Conservation (phyloP, 2,113 vertebrate species). For the Mesitornis unicolor region DNA sequence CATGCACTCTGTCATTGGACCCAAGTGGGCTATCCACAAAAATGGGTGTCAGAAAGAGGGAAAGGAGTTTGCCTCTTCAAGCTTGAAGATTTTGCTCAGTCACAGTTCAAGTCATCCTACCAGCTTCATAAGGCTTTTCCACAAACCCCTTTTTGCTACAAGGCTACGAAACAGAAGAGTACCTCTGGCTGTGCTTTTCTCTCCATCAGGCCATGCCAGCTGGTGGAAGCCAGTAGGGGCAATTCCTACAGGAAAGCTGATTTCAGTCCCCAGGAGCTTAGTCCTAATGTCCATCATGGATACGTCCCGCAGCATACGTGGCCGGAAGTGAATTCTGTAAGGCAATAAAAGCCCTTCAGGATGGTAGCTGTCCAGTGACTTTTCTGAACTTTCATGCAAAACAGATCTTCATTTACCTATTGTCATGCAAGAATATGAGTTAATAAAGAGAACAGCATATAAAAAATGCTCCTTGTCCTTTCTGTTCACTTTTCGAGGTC, state of each 20-base stretch:
- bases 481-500: not conserved
- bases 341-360: not conserved
- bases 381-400: not conserved
- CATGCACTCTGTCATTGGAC: not conserved
- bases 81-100: not conserved
- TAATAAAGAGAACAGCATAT: not conserved
- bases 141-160: not conserved
- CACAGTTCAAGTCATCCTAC: not conserved
- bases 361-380: not conserved
- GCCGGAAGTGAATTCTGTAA: conserved; percentile 84
- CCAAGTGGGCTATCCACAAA: not conserved
- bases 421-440: not conserved
- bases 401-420: not conserved
- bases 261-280: conserved; percentile 82
- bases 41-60: not conserved
- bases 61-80: not conserved
- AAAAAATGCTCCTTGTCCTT: not conserved
- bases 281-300: conserved; percentile 82
- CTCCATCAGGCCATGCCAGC: conserved; percentile 90
- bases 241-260: conserved; percentile 90
- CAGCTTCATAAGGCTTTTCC: not conserved
- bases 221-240: conserved; percentile 89
- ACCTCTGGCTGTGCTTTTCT: conserved; percentile 93
- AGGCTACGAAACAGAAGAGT: not conserved
- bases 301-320: conserved; percentile 83